phyloP scores from a whole-genome alignment of 1,140 invertebrate species.

The Aricia agestis region DNA sequence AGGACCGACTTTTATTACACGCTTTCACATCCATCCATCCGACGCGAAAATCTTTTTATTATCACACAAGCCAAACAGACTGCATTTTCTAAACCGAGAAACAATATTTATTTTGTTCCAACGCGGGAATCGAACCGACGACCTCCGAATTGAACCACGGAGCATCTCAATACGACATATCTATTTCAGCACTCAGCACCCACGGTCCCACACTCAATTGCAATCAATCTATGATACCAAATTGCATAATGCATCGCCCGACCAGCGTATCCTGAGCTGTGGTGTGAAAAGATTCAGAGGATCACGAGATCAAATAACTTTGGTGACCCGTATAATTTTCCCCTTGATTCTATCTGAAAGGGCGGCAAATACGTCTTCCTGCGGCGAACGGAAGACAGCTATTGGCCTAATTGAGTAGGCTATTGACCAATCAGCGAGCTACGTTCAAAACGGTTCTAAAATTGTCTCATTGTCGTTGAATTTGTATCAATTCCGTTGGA shows the following conservation, averaged over 20 bases:
- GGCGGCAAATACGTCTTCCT: constrained; percentile 64
- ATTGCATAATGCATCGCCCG: constrained; percentile 27
- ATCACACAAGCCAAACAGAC: no score
- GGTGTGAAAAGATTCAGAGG: constrained; percentile 28
- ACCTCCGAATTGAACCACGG: background rate
- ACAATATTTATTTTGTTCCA: no score
- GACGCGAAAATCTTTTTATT: no score
- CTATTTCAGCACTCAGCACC: constrained; percentile 43
- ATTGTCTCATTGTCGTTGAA: background rate
- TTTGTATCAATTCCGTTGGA: background rate
- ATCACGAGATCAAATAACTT: constrained; percentile 41
- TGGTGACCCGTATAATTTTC: constrained; percentile 64
- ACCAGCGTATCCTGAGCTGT: constrained; percentile 40
- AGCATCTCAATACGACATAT: background rate
- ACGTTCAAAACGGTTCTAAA: constrained; percentile 25
- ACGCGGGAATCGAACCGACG: no score
- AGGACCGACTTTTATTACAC: no score
- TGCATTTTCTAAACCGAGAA: no score
- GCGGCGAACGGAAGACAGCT: constrained; percentile 66
- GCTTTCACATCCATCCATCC: no score
- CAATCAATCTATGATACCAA: constrained; percentile 59
- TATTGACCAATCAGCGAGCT: constrained; percentile 70
- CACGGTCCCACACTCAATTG: constrained; percentile 62
- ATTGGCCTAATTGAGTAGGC: constrained; percentile 67
- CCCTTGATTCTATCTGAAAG: constrained; percentile 72